Conservation (phyloP, 2,888 invertebrate species). For the Lepidonotus clava region DNA sequence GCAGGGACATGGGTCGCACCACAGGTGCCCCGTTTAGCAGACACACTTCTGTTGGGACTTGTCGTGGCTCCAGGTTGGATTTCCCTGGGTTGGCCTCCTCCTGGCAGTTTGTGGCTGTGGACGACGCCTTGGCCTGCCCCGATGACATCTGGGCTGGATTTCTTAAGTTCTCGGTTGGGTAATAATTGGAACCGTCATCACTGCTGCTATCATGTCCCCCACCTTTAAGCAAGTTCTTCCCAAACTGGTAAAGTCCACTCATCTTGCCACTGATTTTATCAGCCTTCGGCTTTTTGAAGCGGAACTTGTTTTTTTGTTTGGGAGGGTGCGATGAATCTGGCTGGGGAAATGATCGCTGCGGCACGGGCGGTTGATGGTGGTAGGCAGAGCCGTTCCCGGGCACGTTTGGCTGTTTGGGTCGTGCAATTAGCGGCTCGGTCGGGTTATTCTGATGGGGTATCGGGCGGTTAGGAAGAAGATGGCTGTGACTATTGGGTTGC, state of each 20-base stretch:
- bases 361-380: background rate
- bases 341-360: background rate
- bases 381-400: slow-evolving; percentile 70
- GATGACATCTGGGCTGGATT: slow-evolving; percentile 41
- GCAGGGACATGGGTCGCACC: slow-evolving; percentile 61
- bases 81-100: slow-evolving; percentile 26
- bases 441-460: background rate
- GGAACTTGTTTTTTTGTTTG: slow-evolving; percentile 47
- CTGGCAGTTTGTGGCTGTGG: background rate
- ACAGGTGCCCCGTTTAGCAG: slow-evolving; percentile 70
- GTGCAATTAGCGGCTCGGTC: slow-evolving; percentile 65
- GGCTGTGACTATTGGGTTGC: background rate
- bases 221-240: slow-evolving; percentile 41
- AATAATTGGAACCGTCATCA: slow-evolving; percentile 38
- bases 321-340: slow-evolving; percentile 61
- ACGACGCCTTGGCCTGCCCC: background rate
- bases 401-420: slow-evolving; percentile 80
- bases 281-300: slow-evolving; percentile 39
- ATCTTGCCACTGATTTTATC: slow-evolving; percentile 40
- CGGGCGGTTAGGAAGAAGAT: background rate
- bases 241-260: slow-evolving; percentile 49
- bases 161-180: slow-evolving; percentile 44
- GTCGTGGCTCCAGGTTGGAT: slow-evolving; percentile 53
- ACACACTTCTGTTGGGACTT: slow-evolving; percentile 71
- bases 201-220: slow-evolving; percentile 12